phyloP scores from a whole-genome alignment of 1,140 invertebrate species.

The Samia ricini region DNA sequence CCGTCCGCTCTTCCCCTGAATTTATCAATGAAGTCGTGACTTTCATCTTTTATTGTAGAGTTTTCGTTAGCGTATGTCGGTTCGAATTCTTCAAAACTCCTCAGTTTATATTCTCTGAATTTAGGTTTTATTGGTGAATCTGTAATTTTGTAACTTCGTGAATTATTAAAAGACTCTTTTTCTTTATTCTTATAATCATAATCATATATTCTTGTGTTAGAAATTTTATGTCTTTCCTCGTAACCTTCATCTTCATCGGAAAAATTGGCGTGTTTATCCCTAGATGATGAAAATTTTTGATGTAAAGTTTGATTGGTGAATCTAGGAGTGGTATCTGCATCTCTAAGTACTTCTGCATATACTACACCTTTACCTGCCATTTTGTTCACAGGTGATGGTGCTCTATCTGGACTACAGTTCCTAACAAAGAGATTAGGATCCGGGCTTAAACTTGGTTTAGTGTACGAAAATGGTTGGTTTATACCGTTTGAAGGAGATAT shows the following conservation, averaged over 20 bases:
- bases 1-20: constrained; percentile 82
- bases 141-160: constrained; percentile 53
- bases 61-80: constrained; percentile 71
- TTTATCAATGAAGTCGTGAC: constrained; percentile 70
- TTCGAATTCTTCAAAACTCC: constrained; percentile 70
- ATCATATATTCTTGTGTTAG: constrained; percentile 51
- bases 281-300: constrained; percentile 67
- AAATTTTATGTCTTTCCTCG: constrained; percentile 75
- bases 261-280: constrained; percentile 71
- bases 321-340: constrained; percentile 49
- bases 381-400: constrained; percentile 66
- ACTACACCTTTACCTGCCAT: constrained; percentile 79
- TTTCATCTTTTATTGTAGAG: constrained; percentile 43
- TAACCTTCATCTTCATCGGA: constrained; percentile 88
- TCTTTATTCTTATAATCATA: constrained; percentile 60
- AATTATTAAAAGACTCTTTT: constrained; percentile 50
- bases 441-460: constrained; percentile 78
- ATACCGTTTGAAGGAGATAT: constrained; percentile 80
- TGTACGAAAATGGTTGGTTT: constrained; percentile 88
- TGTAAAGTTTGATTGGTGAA: constrained; percentile 33
- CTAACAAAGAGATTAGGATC: constrained; percentile 73
- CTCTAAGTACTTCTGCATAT: constrained; percentile 86
- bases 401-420: constrained; percentile 67
- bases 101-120: constrained; percentile 68
- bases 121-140: constrained; percentile 70